Evolutionary conservation across 2,888 invertebrate species (phyloP).

Genomic region (Drosophila leonis): DNA sequence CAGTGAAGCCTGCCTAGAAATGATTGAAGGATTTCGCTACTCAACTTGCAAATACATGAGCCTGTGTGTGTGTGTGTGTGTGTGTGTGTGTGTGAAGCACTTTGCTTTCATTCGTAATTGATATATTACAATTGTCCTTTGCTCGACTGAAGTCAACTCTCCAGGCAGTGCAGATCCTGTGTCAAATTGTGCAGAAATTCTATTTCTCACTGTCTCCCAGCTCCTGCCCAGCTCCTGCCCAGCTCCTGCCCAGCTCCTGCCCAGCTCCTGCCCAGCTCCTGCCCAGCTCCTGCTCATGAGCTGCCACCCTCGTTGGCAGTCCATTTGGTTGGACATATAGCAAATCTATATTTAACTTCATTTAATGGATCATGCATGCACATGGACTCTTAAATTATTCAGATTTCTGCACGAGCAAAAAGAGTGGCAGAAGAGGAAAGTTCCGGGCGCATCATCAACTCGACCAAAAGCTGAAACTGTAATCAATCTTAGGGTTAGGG

Average conservation of each 20-base stretch:
- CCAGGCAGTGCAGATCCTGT: slow-evolving; percentile 22
- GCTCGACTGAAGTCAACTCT: slow-evolving; percentile 14
- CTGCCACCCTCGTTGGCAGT: not conserved
- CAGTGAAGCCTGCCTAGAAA: slow-evolving; percentile 61
- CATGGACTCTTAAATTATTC: slow-evolving; percentile 35
- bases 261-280: too few species aligned
- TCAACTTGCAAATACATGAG: slow-evolving; percentile 28
- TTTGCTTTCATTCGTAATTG: slow-evolving; percentile 72
- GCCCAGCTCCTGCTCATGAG: too few species aligned
- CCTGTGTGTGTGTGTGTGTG: not conserved
- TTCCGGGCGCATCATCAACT: slow-evolving; percentile 51
- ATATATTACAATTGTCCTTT: slow-evolving; percentile 72
- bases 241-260: too few species aligned
- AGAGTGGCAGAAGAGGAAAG: slow-evolving; percentile 14
- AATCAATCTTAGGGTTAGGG: slow-evolving; percentile 47
- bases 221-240: not conserved
- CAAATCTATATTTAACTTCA: slow-evolving; percentile 25
- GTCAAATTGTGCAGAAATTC: slow-evolving; percentile 78
- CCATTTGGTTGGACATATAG: not conserved
- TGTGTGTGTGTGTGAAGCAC: slow-evolving; percentile 48
- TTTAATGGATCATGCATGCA: slow-evolving; percentile 35
- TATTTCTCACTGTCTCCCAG: slow-evolving; percentile 63
- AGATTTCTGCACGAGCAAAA: slow-evolving; percentile 3
- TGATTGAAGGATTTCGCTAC: slow-evolving; percentile 74
- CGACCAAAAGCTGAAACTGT: slow-evolving; percentile 42